These are phyloP conservation scores for Eupithecia tripunctaria DNA, from an alignment of 2,888 invertebrate species.

Conservation along the genomic window DNA sequence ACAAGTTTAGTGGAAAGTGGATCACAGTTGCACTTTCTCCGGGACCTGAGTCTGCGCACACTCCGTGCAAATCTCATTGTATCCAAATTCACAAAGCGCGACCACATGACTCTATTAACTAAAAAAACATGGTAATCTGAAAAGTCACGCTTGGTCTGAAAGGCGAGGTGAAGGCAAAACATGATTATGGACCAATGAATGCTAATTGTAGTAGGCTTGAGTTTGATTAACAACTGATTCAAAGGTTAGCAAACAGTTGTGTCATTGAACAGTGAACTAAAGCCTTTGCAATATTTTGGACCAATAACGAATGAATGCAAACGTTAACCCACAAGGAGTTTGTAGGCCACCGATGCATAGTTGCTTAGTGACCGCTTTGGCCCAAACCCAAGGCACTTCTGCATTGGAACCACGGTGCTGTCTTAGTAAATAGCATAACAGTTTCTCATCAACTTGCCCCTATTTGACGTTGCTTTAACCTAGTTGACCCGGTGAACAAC, in stretches of 20 bases:
- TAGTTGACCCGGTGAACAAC: slow-evolving; percentile 10
- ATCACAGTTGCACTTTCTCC: slow-evolving; percentile 78
- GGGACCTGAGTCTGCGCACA: slow-evolving; percentile 64
- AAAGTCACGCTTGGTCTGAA: not conserved
- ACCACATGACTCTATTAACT: slow-evolving; percentile 52
- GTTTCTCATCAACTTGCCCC: slow-evolving; percentile 35
- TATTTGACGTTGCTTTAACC: slow-evolving; percentile 33
- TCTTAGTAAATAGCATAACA: slow-evolving; percentile 25
- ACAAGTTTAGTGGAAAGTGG: slow-evolving; percentile 66
- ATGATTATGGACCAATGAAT: slow-evolving; percentile 40
- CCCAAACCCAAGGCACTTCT: slow-evolving; percentile 27
- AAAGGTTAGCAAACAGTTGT: slow-evolving; percentile 34
- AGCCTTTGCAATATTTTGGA: not conserved
- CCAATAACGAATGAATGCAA: not conserved
- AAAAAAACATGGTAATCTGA: slow-evolving; percentile 29
- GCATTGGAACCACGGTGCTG: slow-evolving; percentile 43
- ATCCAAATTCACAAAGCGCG: slow-evolving; percentile 49
- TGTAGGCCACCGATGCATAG: not conserved
- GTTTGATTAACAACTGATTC: slow-evolving; percentile 47
- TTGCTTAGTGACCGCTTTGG: slow-evolving; percentile 14
- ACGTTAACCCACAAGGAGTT: slow-evolving; percentile 5
- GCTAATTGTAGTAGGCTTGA: slow-evolving; percentile 44
- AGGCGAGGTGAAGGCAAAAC: slow-evolving; percentile 14
- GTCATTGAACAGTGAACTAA: slow-evolving; percentile 1
- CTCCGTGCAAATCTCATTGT: slow-evolving; percentile 68